phyloP scores from a whole-genome alignment of 2,888 invertebrate species.

The Tineola bisselliella region DNA sequence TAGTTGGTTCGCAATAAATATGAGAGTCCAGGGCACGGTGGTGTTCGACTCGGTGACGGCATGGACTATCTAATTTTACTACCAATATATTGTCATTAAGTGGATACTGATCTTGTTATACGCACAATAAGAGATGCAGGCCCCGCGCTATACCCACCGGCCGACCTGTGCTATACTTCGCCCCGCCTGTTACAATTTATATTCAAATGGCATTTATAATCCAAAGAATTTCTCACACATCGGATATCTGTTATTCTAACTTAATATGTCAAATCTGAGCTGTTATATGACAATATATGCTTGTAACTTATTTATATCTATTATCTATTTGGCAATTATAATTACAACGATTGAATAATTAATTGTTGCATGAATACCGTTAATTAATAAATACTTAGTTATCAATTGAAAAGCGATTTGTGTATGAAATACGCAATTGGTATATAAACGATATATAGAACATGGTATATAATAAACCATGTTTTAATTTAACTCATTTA shows the following conservation, averaged over 20 bases:
- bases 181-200: slow-evolving; percentile 51
- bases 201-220: slow-evolving; percentile 62
- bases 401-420: background rate
- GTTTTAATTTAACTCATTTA: slow-evolving; percentile 34
- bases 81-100: slow-evolving; percentile 69
- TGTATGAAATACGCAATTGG: background rate
- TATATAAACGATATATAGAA: no score
- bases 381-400: background rate
- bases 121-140: slow-evolving; percentile 57
- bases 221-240: slow-evolving; percentile 61
- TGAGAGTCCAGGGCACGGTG: slow-evolving; percentile 48
- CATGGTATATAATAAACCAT: background rate
- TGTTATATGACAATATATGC: background rate
- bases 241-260: slow-evolving; percentile 60
- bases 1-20: slow-evolving; percentile 62
- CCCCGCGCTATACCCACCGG: background rate
- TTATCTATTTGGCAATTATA: background rate
- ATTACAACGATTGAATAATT: no score
- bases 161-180: background rate
- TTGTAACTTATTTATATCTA: background rate
- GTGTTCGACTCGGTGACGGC: slow-evolving; percentile 56
- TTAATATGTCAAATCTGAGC: slow-evolving; percentile 42
- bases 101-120: slow-evolving; percentile 69
- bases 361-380: no score
- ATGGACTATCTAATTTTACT: slow-evolving; percentile 67